These are phyloP conservation scores for Physeter macrocephalus DNA, from an alignment of 2,113 vertebrate genomes.

Conservation along the genomic window DNA sequence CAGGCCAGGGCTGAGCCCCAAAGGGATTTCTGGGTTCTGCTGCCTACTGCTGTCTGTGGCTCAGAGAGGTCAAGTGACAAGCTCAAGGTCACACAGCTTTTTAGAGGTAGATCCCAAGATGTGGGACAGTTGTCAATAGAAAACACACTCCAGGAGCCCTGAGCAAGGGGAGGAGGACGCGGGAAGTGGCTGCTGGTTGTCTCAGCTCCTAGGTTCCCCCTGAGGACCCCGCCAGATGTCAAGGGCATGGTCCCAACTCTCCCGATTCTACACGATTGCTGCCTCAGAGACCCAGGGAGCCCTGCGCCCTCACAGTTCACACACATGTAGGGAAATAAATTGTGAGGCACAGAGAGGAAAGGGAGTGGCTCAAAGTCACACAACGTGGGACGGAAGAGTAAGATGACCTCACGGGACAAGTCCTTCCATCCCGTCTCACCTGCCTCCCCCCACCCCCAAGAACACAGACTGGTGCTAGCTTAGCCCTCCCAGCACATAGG, in stretches of 20 bases:
- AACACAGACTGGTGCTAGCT: neutral
- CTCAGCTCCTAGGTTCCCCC: neutral
- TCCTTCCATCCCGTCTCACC: neutral
- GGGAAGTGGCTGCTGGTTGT: neutral
- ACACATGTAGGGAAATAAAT: neutral
- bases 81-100: neutral
- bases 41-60: neutral
- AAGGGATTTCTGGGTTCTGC: neutral
- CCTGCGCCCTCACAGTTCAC: neutral
- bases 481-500: neutral
- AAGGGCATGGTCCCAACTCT: neutral
- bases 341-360: neutral
- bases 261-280: neutral
- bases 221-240: neutral
- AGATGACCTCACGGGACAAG: neutral
- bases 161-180: neutral
- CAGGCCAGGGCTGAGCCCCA: neutral
- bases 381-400: accelerated
- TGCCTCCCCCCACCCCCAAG: neutral
- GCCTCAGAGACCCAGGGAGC: neutral
- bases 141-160: neutral
- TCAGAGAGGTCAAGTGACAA: neutral
- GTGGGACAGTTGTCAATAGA: neutral
- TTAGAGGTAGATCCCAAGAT: neutral
- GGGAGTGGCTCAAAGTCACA: neutral